Evolutionary conservation across 2,888 invertebrate species (phyloP).

Genomic region (Epinotia bilunana): DNA sequence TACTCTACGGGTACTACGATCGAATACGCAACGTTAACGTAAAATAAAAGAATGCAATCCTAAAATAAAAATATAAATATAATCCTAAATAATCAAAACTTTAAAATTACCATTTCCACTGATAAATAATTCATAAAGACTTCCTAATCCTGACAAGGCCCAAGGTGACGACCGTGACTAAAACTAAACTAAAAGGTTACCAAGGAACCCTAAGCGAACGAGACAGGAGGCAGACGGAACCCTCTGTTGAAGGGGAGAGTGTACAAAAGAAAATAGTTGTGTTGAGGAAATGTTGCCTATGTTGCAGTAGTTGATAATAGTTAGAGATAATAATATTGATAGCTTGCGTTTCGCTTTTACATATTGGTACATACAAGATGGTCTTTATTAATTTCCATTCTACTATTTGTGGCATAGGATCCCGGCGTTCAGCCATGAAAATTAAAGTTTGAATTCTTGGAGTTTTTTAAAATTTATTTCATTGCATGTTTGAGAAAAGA

Average conservation of each 20-base stretch:
- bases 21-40: no score
- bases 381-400: no score
- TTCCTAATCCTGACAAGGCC: not conserved
- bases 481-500: no score
- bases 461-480: no score
- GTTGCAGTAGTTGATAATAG: not conserved
- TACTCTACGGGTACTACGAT: no score
- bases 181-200: slow-evolving; percentile 28
- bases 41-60: no score
- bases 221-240: slow-evolving; percentile 30
- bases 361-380: no score
- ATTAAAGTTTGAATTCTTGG: no score
- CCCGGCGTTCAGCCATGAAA: no score
- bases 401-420: no score
- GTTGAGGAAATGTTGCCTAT: slow-evolving; percentile 8
- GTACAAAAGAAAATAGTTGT: slow-evolving; percentile 32
- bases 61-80: no score
- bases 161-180: slow-evolving; percentile 8
- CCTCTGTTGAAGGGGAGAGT: slow-evolving; percentile 33
- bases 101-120: not conserved
- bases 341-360: no score
- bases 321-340: not conserved
- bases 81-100: not conserved
- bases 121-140: slow-evolving; percentile 12
- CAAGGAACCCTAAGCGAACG: slow-evolving; percentile 22